A percentile compares a stretch with the other conserved stretches of the same genome.
These are phyloP conservation scores for Ammodytes dubius DNA, from an alignment of 2,113 vertebrate genomes.

Conservation along the genomic window DNA sequence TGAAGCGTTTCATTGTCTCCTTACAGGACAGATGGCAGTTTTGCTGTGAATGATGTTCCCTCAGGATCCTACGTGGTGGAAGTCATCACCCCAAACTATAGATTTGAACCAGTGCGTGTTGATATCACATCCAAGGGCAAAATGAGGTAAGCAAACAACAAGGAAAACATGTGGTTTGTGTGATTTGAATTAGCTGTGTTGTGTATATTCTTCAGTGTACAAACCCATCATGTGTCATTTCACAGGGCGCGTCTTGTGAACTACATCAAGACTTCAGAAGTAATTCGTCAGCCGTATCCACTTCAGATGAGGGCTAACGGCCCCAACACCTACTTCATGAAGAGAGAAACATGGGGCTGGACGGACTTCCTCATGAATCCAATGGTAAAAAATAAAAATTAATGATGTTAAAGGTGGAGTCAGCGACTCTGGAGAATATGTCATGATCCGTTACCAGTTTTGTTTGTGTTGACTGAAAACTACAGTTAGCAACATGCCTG, in stretches of 20 bases:
- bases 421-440: too few species aligned
- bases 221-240: background rate
- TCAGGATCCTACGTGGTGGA: conserved; percentile 98
- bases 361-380: conserved; percentile 99
- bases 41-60: conserved; percentile 96
- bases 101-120: conserved; percentile 95
- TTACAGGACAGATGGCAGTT: conserved; percentile 95
- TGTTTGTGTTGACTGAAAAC: too few species aligned
- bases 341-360: conserved; percentile 99
- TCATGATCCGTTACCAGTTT: too few species aligned
- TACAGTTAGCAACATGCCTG: too few species aligned
- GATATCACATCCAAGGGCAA: conserved; percentile 99
- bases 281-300: conserved; percentile 93
- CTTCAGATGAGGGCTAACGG: conserved; percentile 94
- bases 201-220: background rate
- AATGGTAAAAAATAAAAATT: conserved; percentile 88
- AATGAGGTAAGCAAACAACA: conserved; percentile 90
- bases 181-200: background rate
- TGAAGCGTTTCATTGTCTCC: too few species aligned
- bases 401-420: too few species aligned
- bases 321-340: conserved; percentile 95
- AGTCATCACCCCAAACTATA: conserved; percentile 91
- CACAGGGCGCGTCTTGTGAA: conserved; percentile 95
- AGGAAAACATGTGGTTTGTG: background rate
- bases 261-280: conserved; percentile 98